A percentile compares a stretch with the other conserved stretches of the same genome.
Evolutionary conservation across 2,113 vertebrate genomes (phyloP).

Genomic region (Erpornis zantholeuca): DNA sequence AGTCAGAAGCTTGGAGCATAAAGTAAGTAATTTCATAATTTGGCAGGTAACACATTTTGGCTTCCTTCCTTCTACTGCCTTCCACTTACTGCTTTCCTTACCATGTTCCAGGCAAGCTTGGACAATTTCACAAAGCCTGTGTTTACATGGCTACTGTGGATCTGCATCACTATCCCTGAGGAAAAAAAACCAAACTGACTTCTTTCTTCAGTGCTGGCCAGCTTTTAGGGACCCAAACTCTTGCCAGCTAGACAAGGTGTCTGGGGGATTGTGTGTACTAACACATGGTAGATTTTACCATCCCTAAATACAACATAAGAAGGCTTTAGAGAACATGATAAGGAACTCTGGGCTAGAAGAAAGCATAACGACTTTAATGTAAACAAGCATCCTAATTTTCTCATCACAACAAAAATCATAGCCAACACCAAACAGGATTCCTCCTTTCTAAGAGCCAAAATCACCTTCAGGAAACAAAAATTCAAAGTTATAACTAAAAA

Average conservation of each 20-base stretch:
- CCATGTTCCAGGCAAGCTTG: neutral
- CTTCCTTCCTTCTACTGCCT: neutral
- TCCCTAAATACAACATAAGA: neutral
- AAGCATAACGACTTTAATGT: neutral
- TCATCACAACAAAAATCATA: neutral
- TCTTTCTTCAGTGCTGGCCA: neutral
- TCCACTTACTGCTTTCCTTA: neutral
- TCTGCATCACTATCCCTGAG: neutral
- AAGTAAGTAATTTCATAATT: neutral
- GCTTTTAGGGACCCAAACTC: neutral
- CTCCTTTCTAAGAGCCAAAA: neutral
- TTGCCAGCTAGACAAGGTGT: neutral
- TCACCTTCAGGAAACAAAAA: neutral
- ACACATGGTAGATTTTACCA: neutral
- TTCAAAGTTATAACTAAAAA: neutral
- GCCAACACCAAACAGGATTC: neutral
- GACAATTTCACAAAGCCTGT: neutral
- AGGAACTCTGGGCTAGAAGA: neutral
- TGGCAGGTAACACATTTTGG: neutral
- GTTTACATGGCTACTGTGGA: neutral
- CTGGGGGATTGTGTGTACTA: neutral
- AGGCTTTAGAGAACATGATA: neutral
- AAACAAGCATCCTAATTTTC: neutral
- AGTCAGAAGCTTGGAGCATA: neutral
- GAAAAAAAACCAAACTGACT: neutral